Percentiles rank a stretch among this genome's conserved stretches.
phyloP scores from a whole-genome alignment of 2,888 invertebrate genomes.

The Deroplatys truncata region DNA sequence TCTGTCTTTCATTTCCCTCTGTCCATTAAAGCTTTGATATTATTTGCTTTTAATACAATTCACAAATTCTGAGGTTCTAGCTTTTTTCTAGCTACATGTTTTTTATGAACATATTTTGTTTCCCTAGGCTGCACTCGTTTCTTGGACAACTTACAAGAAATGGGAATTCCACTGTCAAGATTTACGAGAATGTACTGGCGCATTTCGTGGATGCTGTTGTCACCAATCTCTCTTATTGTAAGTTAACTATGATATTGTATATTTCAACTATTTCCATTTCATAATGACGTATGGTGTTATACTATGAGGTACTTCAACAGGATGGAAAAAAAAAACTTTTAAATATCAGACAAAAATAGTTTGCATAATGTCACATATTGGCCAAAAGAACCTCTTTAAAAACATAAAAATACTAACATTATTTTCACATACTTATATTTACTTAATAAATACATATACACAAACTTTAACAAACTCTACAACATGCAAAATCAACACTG shows the following conservation, averaged over 20 bases:
- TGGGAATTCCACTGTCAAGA: constrained; percentile 62
- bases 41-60: no score
- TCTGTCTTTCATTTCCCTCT: no score
- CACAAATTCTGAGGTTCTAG: no score
- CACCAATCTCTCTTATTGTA: constrained; percentile 67
- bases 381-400: no score
- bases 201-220: constrained; percentile 63
- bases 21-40: no score
- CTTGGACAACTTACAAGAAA: constrained; percentile 50
- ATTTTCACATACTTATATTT: no score
- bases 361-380: neutral
- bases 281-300: neutral
- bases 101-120: neutral
- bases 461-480: no score
- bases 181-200: constrained; percentile 64
- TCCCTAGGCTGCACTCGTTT: neutral
- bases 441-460: no score
- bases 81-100: neutral
- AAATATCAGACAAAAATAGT: neutral
- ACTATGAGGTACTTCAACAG: no score
- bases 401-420: no score
- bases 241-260: constrained; percentile 41
- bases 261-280: neutral
- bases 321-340: neutral
- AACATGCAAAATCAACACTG: no score